Evolutionary conservation across 2,113 vertebrate genomes (phyloP).

Genomic region (Urocolius indicus): DNA sequence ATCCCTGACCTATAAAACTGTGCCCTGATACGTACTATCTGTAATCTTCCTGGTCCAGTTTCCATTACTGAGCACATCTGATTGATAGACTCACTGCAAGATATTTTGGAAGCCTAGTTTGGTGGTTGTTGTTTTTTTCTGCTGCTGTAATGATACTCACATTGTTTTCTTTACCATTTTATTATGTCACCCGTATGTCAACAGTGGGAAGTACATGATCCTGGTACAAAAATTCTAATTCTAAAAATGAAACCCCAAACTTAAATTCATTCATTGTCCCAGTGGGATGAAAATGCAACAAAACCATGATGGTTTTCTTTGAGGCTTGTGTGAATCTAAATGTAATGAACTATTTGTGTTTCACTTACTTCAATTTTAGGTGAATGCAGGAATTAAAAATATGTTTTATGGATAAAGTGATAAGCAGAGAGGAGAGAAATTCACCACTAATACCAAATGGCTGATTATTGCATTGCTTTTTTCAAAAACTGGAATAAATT

Average conservation of each 20-base stretch:
- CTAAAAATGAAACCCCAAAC: background rate
- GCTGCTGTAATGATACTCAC: background rate
- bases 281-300: background rate
- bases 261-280: background rate
- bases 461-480: background rate
- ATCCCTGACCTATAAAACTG: background rate
- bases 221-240: background rate
- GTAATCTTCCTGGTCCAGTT: background rate
- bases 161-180: background rate
- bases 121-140: background rate
- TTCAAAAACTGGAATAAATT: background rate
- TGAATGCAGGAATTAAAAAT: background rate
- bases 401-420: background rate
- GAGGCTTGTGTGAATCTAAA: background rate
- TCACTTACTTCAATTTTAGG: background rate
- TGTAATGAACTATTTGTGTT: background rate
- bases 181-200: background rate
- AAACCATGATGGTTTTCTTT: background rate
- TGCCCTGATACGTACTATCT: background rate
- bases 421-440: background rate
- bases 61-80: background rate
- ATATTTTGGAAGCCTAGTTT: background rate
- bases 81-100: background rate
- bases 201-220: background rate
- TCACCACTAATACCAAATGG: no score